These are phyloP conservation scores for Meghimatium bilineatum DNA, from an alignment of 2,888 invertebrate species.

Conservation along the genomic window DNA sequence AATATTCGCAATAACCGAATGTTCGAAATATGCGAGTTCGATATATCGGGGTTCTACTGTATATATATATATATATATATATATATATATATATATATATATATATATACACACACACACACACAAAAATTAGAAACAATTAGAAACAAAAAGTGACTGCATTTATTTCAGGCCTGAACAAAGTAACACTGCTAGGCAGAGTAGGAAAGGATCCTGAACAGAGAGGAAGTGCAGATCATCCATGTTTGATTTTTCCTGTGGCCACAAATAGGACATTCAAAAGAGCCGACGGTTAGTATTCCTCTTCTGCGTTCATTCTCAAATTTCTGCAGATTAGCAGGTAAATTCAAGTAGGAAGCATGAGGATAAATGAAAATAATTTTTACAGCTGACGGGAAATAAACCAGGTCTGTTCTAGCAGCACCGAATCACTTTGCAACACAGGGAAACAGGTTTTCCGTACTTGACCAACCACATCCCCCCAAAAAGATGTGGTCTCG, in stretches of 20 bases:
- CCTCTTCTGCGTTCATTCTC: too few relatives aligned
- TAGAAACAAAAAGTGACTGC: not conserved
- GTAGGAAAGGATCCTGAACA: constrained; percentile 92
- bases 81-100: not conserved
- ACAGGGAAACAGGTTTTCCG: too few relatives aligned
- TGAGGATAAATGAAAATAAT: too few relatives aligned
- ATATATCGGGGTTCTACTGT: not conserved
- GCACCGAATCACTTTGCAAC: too few relatives aligned
- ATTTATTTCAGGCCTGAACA: constrained; percentile 84
- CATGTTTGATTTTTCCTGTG: constrained; percentile 91
- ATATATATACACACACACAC: not conserved
- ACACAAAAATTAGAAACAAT: not conserved
- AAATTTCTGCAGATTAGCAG: too few relatives aligned
- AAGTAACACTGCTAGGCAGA: constrained; percentile 89
- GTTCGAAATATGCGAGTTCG: too few relatives aligned
- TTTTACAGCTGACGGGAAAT: too few relatives aligned
- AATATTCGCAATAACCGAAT: too few relatives aligned
- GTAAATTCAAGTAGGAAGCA: too few relatives aligned
- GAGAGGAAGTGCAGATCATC: constrained; percentile 88
- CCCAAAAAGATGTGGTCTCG: too few relatives aligned
- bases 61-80: not conserved
- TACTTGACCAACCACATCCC: too few relatives aligned
- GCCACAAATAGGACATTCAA: constrained; percentile 93
- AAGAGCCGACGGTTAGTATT: constrained; percentile 65
- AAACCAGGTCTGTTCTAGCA: too few relatives aligned